Evolutionary conservation across 2,888 invertebrate genomes (phyloP).

Genomic region (Pheosia gnoma): DNA sequence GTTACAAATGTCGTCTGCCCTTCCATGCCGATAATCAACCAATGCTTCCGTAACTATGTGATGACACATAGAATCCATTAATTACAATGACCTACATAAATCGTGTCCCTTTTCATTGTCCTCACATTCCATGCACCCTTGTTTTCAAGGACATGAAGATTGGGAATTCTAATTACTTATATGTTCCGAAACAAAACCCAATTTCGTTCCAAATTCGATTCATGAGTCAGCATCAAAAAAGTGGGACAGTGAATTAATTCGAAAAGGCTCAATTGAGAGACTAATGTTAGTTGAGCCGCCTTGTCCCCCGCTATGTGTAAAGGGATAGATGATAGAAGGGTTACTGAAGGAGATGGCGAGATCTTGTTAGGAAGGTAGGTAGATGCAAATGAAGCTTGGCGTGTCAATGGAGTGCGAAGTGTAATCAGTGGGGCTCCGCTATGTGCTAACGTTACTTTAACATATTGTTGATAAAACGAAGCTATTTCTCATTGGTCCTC

Average conservation of each 20-base stretch:
- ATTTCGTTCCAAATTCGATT: constrained; percentile 41
- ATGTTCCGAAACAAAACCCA: constrained; percentile 41
- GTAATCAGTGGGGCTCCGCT: constrained; percentile 53
- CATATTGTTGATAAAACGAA: constrained; percentile 42
- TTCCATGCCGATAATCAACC: neutral
- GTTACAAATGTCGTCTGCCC: neutral
- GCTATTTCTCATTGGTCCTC: constrained; percentile 35
- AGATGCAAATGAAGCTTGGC: constrained; percentile 56
- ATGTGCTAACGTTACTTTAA: constrained; percentile 45
- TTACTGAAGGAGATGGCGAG: constrained; percentile 15
- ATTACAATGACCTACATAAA: neutral
- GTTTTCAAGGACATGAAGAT: constrained; percentile 20
- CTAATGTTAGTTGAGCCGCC: constrained; percentile 28
- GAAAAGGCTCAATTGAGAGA: constrained; percentile 41
- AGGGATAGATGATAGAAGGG: constrained; percentile 13
- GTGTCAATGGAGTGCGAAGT: constrained; percentile 56
- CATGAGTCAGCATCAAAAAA: constrained; percentile 56
- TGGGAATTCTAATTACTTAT: constrained; percentile 35
- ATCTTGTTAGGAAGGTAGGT: constrained; percentile 35
- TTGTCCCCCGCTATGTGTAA: constrained; percentile 4
- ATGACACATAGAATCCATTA: neutral
- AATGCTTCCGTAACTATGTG: neutral
- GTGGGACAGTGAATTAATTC: constrained; percentile 58
- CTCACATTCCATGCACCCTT: constrained; percentile 5
- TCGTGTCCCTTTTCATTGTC: neutral